These are phyloP conservation scores for Mythimna ferrago DNA, from an alignment of 2,888 invertebrate genomes.

Conservation along the genomic window DNA sequence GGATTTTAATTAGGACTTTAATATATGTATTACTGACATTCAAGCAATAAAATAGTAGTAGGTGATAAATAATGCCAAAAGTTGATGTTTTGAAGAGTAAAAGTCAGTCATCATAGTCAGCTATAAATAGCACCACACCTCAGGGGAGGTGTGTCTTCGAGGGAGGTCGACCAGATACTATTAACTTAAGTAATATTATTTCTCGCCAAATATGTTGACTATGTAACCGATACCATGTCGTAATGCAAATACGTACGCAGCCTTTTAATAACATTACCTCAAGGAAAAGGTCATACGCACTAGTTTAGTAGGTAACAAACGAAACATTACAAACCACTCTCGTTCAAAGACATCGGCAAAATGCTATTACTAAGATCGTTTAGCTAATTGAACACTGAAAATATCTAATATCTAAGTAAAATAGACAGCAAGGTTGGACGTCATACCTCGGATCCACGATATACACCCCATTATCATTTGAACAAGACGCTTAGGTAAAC, in stretches of 20 bases:
- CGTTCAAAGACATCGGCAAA: conserved; percentile 27
- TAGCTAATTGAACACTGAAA: conserved; percentile 47
- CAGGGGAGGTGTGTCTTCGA: conserved; percentile 58
- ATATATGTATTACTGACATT: neutral
- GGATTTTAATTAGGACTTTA: neutral
- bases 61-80: conserved; percentile 23
- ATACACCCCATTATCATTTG: conserved; percentile 85
- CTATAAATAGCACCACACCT: conserved; percentile 62
- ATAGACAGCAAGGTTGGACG: conserved; percentile 71
- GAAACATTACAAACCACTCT: conserved; percentile 3
- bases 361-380: conserved; percentile 37
- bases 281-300: conserved; percentile 56
- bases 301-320: conserved; percentile 8
- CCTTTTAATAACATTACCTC: conserved; percentile 56
- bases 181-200: conserved; percentile 37
- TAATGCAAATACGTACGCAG: conserved; percentile 55
- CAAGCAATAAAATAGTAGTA: conserved; percentile 25
- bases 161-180: conserved; percentile 58
- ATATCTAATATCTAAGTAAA: conserved; percentile 50
- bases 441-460: conserved; percentile 87
- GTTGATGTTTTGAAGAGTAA: conserved; percentile 18
- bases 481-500: conserved; percentile 50
- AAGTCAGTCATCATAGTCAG: conserved; percentile 20
- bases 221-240: conserved; percentile 53
- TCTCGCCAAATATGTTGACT: conserved; percentile 40